These are phyloP conservation scores for Parnassius orleans DNA, from an alignment of 2,888 invertebrate genomes.

Conservation along the genomic window DNA sequence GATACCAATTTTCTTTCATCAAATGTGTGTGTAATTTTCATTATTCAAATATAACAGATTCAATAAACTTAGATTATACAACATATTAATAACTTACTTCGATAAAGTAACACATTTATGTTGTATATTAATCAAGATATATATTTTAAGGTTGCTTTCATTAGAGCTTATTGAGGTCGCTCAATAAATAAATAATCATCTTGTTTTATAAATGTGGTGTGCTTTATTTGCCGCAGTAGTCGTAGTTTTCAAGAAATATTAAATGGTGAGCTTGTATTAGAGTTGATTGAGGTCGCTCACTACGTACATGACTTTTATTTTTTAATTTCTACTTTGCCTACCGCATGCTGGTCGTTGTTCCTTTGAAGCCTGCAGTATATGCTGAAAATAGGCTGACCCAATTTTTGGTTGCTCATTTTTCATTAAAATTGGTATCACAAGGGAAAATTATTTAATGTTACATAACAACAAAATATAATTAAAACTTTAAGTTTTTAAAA, in stretches of 20 bases:
- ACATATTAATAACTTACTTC: no score
- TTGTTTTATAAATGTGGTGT: constrained; percentile 24
- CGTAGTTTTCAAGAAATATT: constrained; percentile 1
- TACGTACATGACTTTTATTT: no score
- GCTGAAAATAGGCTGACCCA: constrained; percentile 21
- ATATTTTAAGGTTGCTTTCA: neutral
- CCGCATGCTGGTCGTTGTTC: constrained; percentile 17
- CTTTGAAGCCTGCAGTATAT: constrained; percentile 22
- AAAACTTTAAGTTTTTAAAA: neutral
- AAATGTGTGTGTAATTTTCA: no score
- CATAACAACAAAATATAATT: constrained; percentile 12
- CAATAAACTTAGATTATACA: no score
- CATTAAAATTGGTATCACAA: constrained; percentile 23
- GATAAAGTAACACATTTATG: no score
- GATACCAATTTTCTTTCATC: no score
- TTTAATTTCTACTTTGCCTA: no score
- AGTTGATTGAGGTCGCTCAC: no score
- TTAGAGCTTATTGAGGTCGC: constrained; percentile 17
- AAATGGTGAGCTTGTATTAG: no score
- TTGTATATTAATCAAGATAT: no score
- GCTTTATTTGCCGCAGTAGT: constrained; percentile 23
- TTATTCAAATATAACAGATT: no score
- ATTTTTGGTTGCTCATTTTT: constrained; percentile 24
- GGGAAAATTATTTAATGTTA: constrained; percentile 8
- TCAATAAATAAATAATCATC: constrained; percentile 7